Base-by-base conservation (phyloP, 1,140 invertebrate species). In the Diorhabda sublineata region DNA sequence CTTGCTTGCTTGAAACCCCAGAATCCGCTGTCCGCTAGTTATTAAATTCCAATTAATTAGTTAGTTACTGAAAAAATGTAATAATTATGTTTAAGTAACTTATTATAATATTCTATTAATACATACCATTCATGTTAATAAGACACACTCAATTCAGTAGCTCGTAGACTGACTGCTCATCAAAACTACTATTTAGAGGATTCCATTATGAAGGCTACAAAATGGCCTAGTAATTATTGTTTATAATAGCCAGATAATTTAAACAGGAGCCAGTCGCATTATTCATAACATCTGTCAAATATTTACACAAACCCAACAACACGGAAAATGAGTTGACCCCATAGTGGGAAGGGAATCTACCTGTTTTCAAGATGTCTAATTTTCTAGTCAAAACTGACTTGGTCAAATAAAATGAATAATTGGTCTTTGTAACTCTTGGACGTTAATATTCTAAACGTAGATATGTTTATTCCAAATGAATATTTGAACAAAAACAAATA, bases 221-320 rank as follows among this genome's bases (percentile, higher is more conserved):
- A 52, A 52, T n/a, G 47, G 47, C n/a, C 47, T 52, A 3, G 47
- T 52, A 52, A 52, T 52, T 52, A 52, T 52, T 52, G 47, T n/a
- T n/a, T n/a, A 52, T 61, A 61, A 61, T 61, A 64, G 44, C 57
- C 69, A 67, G 67, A 72, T 72, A 72, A 72, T 70, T 67, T 66
- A 74, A 74, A 75, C 73, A 66, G 73, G 68, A 75, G 71, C 73
- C 66, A 42, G 41, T 4, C 71, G 71, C 71, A 75, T 75, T 75
- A 75, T 73, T 75, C 73, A 75, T 71, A 73, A 43, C 43, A 69
- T 70, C 67, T 66, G 47, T 59, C 66, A 74, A 74, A 73, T 73
- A 71, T 71, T 70, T 69, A 66, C 71, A 61, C 67, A 71, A 73
- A 74, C 64, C 60, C 61, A 56, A 58, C 47, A 65, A 65, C 52